These are phyloP conservation scores for Caenorhabditis panamensis DNA, from an alignment of 2,888 invertebrate species.

Conservation along the genomic window DNA sequence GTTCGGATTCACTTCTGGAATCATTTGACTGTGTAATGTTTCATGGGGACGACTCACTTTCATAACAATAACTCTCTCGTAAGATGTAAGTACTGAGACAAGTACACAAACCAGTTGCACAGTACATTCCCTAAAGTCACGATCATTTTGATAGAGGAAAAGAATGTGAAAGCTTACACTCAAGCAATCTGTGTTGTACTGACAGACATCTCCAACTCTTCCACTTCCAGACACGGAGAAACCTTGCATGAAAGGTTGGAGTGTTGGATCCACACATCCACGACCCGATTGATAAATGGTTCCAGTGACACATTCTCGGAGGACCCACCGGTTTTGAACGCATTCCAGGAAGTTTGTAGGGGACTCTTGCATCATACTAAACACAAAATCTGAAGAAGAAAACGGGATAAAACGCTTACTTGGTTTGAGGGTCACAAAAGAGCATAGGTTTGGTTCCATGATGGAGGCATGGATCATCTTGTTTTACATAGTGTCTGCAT, in stretches of 20 bases:
- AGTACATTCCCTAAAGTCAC: constrained; percentile 80
- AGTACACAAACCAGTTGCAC: constrained; percentile 80
- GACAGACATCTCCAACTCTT: constrained; percentile 78
- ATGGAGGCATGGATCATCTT: constrained; percentile 61
- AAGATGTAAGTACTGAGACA: constrained; percentile 80
- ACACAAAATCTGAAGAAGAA: background rate
- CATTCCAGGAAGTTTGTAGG: constrained; percentile 64
- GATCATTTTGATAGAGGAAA: too few relatives aligned
- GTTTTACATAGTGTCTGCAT: constrained; percentile 58
- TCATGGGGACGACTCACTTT: constrained; percentile 63
- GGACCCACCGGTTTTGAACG: constrained; percentile 49
- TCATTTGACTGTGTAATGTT: too few relatives aligned
- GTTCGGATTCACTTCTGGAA: constrained; percentile 79
- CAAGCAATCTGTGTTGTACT: constrained; percentile 81
- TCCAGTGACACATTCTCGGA: constrained; percentile 65
- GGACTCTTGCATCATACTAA: constrained; percentile 63
- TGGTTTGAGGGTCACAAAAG: constrained; percentile 55
- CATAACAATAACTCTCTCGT: constrained; percentile 80
- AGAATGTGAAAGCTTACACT: constrained; percentile 63
- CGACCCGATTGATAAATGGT: constrained; percentile 61
- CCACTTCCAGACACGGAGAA: constrained; percentile 72
- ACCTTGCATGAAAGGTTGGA: constrained; percentile 70
- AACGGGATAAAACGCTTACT: constrained; percentile 32
- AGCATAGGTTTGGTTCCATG: constrained; percentile 59
- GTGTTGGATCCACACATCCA: constrained; percentile 72